These are phyloP conservation scores for Oxyruncus cristatus DNA, from an alignment of 2,113 vertebrate species.

Conservation along the genomic window DNA sequence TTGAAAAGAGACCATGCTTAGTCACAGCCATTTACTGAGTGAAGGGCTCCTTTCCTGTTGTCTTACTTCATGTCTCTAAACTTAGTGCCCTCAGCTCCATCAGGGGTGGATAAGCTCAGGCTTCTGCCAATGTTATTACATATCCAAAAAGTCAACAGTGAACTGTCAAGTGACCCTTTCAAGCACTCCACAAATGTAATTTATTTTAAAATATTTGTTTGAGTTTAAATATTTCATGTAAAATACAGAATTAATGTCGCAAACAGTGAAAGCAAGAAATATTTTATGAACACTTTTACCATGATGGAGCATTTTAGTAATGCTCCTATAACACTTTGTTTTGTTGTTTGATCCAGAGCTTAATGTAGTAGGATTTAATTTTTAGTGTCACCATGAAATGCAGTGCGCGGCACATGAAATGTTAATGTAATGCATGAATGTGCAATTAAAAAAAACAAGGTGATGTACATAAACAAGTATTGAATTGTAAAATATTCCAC, in stretches of 20 bases:
- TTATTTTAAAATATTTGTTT: conserved; percentile 36
- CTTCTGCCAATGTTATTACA: background rate
- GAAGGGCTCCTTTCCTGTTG: background rate
- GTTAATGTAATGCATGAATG: conserved; percentile 61
- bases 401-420: conserved; percentile 55
- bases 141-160: background rate
- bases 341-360: conserved; percentile 6
- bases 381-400: conserved; percentile 61
- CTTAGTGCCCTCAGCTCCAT: background rate
- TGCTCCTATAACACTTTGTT: background rate
- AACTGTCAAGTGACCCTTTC: background rate
- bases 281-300: conserved; percentile 3
- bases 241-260: conserved; percentile 28
- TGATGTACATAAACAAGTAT: conserved; percentile 23
- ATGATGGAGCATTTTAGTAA: background rate
- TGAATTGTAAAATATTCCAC: background rate
- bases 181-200: background rate
- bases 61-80: background rate
- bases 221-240: conserved; percentile 12
- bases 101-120: background rate
- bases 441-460: conserved; percentile 40
- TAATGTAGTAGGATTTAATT: conserved; percentile 57
- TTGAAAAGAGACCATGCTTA: background rate
- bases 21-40: background rate
- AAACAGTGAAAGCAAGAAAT: conserved; percentile 10